Evolutionary conservation across 1,140 invertebrate species (phyloP), one percentile per base, ranked within the genome.

Genomic region (Drosophila ananassae): DNA sequence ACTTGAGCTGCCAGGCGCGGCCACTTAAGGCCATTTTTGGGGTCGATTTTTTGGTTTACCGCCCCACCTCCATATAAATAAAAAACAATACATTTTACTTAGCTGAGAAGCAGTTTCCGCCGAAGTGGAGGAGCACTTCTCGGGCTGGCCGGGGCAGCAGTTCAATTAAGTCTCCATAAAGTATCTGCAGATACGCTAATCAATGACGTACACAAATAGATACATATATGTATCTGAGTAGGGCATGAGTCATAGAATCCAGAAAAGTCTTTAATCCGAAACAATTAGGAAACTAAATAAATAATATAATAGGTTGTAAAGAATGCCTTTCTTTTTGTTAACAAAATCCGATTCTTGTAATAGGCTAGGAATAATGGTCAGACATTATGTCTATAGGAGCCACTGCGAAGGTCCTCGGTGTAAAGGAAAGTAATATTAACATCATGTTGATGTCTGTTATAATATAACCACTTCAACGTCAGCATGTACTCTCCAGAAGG

Each of bases 111-210:
- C 39, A 73, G 61, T 64, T 64, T 57, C 56, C 66, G 76, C 44
- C 71, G 56, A 79, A 82, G 74, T 81, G 71, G 77, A 53, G 68
- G 52, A 54, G 46, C 57, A 37, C 17, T 9, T 47, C 24, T 21
- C 24, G 46, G 41, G 17, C 54, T 13, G 17, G 17, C 37, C 41
- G 60, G 50, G 58, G 61, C 59, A 58, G 83, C 83, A 89, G 79
- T 79, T 89, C 83, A 87, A 87, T 87, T 87, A 87, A 87, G 83
- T 87, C 79, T 66, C 83, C 83, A 87, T 89, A 89, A 87, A 87
- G 85, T 83, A 87, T 79, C 75, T 64, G 47, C 13, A 83, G 75
- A 87, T 87, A 87, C 82, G 79, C 83, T 89, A 89, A 89, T 89
- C 83, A 87, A 83, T 87, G 79, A 69, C 73, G 73, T 87, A 74